phyloP scores from a whole-genome alignment of 1,140 invertebrate genomes.

The Grapholita molesta region DNA sequence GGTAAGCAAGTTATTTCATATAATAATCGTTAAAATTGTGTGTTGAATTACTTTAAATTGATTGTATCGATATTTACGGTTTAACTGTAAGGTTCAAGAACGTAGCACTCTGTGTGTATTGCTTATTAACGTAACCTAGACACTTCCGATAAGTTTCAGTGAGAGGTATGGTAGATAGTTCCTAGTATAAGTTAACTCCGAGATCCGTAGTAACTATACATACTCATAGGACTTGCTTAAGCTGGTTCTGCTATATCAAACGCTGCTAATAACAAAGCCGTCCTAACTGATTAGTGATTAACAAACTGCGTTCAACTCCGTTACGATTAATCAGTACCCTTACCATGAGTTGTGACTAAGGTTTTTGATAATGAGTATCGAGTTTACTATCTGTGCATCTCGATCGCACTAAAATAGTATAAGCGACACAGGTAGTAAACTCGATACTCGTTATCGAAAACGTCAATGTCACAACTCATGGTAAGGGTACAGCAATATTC shows the following conservation, averaged over 20 bases:
- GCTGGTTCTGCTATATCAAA: not conserved
- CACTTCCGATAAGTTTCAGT: not conserved
- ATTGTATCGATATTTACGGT: not conserved
- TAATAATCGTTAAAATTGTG: not conserved
- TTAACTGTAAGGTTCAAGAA: not conserved
- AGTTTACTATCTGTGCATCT: too few species aligned
- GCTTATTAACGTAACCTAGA: not conserved
- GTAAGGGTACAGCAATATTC: too few species aligned
- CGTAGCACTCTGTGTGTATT: too few species aligned
- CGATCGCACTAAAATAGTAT: too few species aligned
- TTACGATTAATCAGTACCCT: constrained; percentile 4
- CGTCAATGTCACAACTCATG: too few species aligned
- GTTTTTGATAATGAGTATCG: too few species aligned
- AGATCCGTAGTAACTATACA: not conserved
- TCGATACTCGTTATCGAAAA: too few species aligned
- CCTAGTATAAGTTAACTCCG: not conserved
- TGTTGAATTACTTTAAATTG: not conserved
- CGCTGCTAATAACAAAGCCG: not conserved
- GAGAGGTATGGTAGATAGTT: too few species aligned
- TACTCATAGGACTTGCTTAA: not conserved
- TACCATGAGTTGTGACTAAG: too few species aligned
- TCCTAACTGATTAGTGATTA: not conserved
- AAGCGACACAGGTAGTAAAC: too few species aligned
- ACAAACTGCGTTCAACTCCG: not conserved
- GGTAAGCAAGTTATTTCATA: not conserved